A percentile compares a stretch with the other conserved stretches of the same genome.
Conservation (phyloP, 1,140 invertebrate species). For the Pogonomyrmex barbatus region DNA sequence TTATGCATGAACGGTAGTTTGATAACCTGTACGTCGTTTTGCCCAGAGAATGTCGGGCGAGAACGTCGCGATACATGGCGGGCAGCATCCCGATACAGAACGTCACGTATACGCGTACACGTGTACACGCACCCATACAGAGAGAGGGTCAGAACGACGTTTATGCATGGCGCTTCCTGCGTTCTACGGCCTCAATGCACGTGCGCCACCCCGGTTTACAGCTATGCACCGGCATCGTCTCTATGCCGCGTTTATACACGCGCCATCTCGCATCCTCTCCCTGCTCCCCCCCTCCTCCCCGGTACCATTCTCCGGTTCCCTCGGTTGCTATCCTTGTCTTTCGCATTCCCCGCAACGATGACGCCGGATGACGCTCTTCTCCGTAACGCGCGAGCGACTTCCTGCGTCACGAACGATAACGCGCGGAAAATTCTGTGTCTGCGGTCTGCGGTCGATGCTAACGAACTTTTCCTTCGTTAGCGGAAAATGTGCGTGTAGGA, state of each 20-base stretch:
- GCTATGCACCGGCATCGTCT: conserved; percentile 69
- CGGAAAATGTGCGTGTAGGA: conserved; percentile 29
- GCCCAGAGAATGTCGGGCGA: conserved; percentile 53
- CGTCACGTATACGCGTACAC: neutral
- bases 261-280: conserved; percentile 56
- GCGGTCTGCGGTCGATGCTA: conserved; percentile 33
- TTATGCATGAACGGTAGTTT: conserved; percentile 80
- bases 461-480: conserved; percentile 56
- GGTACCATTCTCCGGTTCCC: neutral
- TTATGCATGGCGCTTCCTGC: conserved; percentile 59
- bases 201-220: conserved; percentile 56
- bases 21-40: conserved; percentile 71
- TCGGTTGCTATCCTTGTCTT: neutral
- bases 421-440: conserved; percentile 34
- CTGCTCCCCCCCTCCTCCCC: conserved; percentile 54
- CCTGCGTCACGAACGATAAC: neutral
- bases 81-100: conserved; percentile 16
- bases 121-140: conserved; percentile 1
- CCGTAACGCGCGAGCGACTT: neutral
- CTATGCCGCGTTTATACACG: conserved; percentile 66
- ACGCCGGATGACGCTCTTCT: conserved; percentile 9
- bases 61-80: conserved; percentile 67
- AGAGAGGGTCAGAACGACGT: conserved; percentile 37
- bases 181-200: conserved; percentile 56
- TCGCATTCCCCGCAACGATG: neutral